A percentile compares a stretch with the other conserved stretches of the same genome.
These are phyloP conservation scores for Nothoprocta perdicaria DNA, from an alignment of 2,113 vertebrate genomes.

Conservation along the genomic window DNA sequence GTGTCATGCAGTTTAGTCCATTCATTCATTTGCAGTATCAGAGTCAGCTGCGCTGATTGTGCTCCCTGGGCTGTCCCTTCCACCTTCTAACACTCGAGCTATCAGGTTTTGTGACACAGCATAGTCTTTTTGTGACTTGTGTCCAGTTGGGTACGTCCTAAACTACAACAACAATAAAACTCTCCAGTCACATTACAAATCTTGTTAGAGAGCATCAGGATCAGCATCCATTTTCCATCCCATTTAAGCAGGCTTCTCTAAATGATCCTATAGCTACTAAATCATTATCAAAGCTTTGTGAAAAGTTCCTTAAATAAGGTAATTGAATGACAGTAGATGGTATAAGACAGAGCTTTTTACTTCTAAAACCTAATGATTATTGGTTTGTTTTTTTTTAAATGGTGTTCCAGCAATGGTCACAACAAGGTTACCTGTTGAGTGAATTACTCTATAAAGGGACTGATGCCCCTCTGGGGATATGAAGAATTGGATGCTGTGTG, in stretches of 20 bases:
- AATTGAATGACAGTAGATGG: background rate
- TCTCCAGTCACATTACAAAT: background rate
- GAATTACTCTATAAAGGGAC: background rate
- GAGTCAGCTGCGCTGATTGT: background rate
- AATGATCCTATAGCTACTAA: constrained; percentile 35
- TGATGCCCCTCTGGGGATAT: background rate
- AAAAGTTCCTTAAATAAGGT: background rate
- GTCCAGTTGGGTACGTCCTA: background rate
- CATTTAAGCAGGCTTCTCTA: constrained; percentile 18
- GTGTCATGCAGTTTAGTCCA: background rate
- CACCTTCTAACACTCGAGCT: background rate
- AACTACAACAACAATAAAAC: background rate
- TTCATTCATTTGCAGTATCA: background rate
- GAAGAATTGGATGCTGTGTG: background rate
- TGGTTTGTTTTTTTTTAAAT: background rate
- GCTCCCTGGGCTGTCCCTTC: background rate
- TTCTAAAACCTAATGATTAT: background rate
- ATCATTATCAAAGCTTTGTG: constrained; percentile 13
- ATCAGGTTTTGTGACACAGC: background rate
- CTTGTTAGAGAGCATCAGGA: constrained; percentile 14
- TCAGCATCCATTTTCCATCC: constrained; percentile 25
- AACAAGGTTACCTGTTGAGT: background rate
- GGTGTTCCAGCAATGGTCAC: background rate
- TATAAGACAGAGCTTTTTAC: background rate
- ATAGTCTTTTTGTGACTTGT: background rate